Percentiles rank a stretch among this genome's conserved stretches.
These are phyloP conservation scores for Orgyia antiqua DNA, from an alignment of 2,888 invertebrate genomes.

Conservation along the genomic window DNA sequence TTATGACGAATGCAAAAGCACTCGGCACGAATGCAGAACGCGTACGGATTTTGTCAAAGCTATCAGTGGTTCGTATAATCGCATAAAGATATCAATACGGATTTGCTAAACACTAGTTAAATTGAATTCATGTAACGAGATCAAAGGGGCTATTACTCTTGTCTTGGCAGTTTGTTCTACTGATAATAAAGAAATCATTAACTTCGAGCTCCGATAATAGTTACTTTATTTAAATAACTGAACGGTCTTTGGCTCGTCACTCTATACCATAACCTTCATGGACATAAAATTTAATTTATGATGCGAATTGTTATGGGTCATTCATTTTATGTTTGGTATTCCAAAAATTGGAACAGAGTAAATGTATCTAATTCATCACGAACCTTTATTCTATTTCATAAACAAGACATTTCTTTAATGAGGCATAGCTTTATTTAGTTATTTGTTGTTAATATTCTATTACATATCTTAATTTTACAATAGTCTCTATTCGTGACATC, in stretches of 20 bases:
- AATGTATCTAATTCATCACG: no score
- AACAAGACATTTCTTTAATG: no score
- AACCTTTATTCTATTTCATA: no score
- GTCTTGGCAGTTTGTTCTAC: constrained; percentile 44
- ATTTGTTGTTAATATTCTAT: no score
- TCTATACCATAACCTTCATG: constrained; percentile 34
- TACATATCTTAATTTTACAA: no score
- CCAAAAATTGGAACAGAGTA: no score
- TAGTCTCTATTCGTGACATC: no score
- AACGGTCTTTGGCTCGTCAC: constrained; percentile 30
- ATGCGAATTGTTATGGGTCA: constrained; percentile 35
- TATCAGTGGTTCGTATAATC: constrained; percentile 19
- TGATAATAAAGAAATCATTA: constrained; percentile 45
- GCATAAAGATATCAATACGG: constrained; percentile 56
- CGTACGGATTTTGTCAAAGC: constrained; percentile 24
- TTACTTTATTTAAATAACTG: constrained; percentile 35
- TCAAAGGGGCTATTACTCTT: constrained; percentile 54
- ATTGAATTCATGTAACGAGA: constrained; percentile 48
- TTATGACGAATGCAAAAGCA: constrained; percentile 33
- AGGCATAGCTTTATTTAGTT: no score
- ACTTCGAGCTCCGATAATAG: constrained; percentile 29
- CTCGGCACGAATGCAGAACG: constrained; percentile 20
- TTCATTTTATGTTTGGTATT: constrained; percentile 35
- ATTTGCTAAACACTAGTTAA: constrained; percentile 41
- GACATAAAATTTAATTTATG: constrained; percentile 40